Conservation (phyloP, 2,888 invertebrate genomes). For the Elysia crispata region DNA sequence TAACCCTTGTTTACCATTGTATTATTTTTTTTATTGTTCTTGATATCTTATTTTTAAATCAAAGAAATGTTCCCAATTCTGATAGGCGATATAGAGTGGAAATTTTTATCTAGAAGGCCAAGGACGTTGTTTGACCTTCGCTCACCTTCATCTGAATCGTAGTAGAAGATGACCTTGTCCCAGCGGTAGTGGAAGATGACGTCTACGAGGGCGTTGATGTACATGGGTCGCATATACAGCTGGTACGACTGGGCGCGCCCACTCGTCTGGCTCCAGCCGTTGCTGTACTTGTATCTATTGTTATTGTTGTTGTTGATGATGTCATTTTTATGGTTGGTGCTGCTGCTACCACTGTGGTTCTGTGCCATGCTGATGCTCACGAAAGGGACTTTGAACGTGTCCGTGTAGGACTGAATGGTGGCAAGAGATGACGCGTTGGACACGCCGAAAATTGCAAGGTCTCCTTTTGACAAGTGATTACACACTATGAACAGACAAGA, state of each 20-base stretch:
- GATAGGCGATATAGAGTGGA: no score
- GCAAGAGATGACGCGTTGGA: conserved; percentile 62
- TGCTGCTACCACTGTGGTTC: conserved; percentile 48
- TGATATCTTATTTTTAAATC: no score
- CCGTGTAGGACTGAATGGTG: conserved; percentile 65
- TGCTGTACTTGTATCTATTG: no score
- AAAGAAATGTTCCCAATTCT: no score
- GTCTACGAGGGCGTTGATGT: conserved; percentile 56
- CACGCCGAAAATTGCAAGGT: conserved; percentile 64
- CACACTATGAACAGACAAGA: conserved; percentile 61
- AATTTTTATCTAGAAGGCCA: no score
- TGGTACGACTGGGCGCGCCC: conserved; percentile 46
- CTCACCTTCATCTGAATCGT: conserved; percentile 59
- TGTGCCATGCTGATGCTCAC: conserved; percentile 64
- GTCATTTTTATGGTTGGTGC: conserved; percentile 35
- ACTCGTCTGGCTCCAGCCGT: not conserved
- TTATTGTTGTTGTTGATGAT: not conserved
- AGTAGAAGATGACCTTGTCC: conserved; percentile 56
- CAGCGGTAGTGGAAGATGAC: conserved; percentile 56
- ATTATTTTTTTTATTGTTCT: no score
- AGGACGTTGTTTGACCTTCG: no score
- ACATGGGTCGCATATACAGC: conserved; percentile 59
- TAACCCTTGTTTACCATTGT: no score
- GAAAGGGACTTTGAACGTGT: conserved; percentile 67
- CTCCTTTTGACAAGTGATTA: conserved; percentile 58